Base-by-base conservation (phyloP, 1,140 invertebrate species). In the Rhopalosiphum maidis region DNA sequence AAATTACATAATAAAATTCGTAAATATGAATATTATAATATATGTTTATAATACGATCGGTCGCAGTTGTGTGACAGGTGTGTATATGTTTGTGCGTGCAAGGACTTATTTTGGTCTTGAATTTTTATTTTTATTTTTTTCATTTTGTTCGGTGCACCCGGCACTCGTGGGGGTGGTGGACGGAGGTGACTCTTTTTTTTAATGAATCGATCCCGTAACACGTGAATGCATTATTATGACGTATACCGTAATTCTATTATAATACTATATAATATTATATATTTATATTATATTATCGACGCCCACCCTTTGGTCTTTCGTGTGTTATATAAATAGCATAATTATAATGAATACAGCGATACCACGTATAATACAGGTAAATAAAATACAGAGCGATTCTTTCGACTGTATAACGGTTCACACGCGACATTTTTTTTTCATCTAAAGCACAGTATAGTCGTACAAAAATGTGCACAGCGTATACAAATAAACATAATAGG, bases 21-120 rank as follows among this genome's bases (percentile, higher is more conserved):
- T 77, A n/a, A 77, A 77, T n/a, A 77, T n/a, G 30, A 77, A n/a
- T 77, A 77, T 77, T 77, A n/a, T n/a, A 68, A 68, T 68, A 60
- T 68, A 68, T 68, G n/a, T 68, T 68, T 68, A 68, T 68, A 68
- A 30, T 30, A n/a, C 60, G 30, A 77, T 77, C 60, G 15, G 60
- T n/a, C 2, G 60, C 60, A 77, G 30, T 77, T n/a, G 60, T 77
- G 30, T 18, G 60, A n/a, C 60, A 77, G 60, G 60, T 77, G 60
- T n/a, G 30, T 21, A 18, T n/a, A n/a, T 51, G 46, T 46, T 3
- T 68, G 60, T 77, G 60, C 15, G 60, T 77, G 60, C 60, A n/a
- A n/a, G 60, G 60, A 68, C 60, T 77, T 77, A n/a, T 77, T 77
- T n/a, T n/a, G 60, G 60, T 77, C 30, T n/a, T 30, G 30, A 18